Evolutionary conservation across 1,140 invertebrate species (phyloP), one percentile per base, ranked within the genome.

Genomic region (Listronotus bonariensis): DNA sequence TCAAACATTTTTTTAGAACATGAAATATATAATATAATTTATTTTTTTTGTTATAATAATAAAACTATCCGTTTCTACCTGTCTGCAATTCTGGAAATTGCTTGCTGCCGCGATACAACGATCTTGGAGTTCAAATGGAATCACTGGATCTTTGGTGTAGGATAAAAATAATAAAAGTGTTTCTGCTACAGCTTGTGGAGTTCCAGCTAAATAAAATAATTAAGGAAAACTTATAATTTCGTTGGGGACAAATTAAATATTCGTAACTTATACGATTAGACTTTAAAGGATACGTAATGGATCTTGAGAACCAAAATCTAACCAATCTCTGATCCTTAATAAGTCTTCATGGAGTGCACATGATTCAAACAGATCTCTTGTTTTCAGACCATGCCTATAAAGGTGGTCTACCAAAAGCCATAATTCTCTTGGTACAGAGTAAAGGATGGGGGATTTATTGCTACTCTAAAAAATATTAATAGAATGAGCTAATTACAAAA

Each of bases 351-450:
- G 86, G 53, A 89, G 82, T 36, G 89, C 93, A 46, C 88, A 89
- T 67, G 88, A 88, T 79, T 89, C 90, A 81, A 97, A 97, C 45
- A 98, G 82, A 65, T 93, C 88, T 43, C 87, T 84, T 63, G 90
- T 88, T 75, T 92, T 88, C 57, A 93, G 81, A 3, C 92, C 94
- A 80, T 93, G 87, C 62, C 90, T 86, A 77, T 95, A 94, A 18
- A 99, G 83, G 76, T 93, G 91, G 77, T 98, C 94, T 12, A 98
- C 90, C 48, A 99, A 82, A 68, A 94, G 87, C 89, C 92, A 98
- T 48, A 98, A 84, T 81, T 98, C 96, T 76, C 95, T 90, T 0
- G 93, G 93, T 72, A 95, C 86, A 18, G 86, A 82, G 75, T 89
- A 89, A 2, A 82, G 80, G 68, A 84, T 78, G 75, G 49, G 18